These are phyloP conservation scores for Chymomyza costata DNA, from an alignment of 1,140 invertebrate genomes.

Conservation along the genomic window DNA sequence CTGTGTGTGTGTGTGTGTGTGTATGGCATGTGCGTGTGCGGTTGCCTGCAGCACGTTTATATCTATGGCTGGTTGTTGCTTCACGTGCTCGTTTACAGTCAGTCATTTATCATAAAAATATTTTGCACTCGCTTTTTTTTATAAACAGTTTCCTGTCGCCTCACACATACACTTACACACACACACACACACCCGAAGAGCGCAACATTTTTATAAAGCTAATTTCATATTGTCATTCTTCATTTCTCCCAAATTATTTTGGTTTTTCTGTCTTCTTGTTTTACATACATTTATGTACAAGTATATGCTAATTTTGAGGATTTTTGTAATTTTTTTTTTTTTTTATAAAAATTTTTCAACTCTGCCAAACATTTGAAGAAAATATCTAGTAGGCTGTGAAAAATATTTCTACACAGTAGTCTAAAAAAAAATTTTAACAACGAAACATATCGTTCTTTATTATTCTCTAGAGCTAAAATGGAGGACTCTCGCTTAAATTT, in stretches of 20 bases:
- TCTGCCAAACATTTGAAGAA: too few species aligned
- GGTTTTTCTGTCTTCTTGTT: too few species aligned
- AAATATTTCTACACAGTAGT: too few species aligned
- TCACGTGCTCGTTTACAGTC: slow-evolving; percentile 70
- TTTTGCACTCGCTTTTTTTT: slow-evolving; percentile 71
- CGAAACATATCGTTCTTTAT: too few species aligned
- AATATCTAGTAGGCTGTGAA: too few species aligned
- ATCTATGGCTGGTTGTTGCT: slow-evolving; percentile 56
- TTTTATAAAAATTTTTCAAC: too few species aligned
- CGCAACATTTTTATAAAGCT: slow-evolving; percentile 70
- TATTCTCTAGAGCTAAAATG: too few species aligned
- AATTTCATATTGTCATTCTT: slow-evolving; percentile 72
- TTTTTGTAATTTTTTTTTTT: too few species aligned
- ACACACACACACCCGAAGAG: slow-evolving; percentile 6
- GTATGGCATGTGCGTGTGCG: slow-evolving; percentile 7
- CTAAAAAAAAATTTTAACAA: too few species aligned
- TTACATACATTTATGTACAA: too few species aligned
- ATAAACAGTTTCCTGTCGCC: slow-evolving; percentile 70
- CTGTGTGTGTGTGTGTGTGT: slow-evolving; percentile 13
- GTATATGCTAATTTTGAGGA: too few species aligned
- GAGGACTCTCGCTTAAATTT: too few species aligned
- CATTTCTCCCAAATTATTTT: slow-evolving; percentile 70
- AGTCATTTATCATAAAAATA: slow-evolving; percentile 73
- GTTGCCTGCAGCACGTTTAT: slow-evolving; percentile 60
- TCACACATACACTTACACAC: not conserved